phyloP scores from a whole-genome alignment of 2,797 vertebrate genomes.

The Monodelphis domestica region DNA sequence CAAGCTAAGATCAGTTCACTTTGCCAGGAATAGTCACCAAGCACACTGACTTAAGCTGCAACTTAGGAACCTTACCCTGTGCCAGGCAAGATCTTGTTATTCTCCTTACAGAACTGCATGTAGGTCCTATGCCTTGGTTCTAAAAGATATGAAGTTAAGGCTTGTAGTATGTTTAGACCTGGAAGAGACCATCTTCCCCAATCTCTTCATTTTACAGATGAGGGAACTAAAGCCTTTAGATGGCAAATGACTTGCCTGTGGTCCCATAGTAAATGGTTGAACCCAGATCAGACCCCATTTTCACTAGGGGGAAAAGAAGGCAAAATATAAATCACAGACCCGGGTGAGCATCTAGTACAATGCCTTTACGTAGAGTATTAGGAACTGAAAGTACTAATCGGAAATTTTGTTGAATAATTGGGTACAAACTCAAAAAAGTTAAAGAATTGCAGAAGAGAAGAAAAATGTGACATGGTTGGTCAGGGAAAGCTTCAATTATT shows the following conservation, averaged over 20 bases:
- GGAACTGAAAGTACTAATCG: background rate
- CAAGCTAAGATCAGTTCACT: background rate
- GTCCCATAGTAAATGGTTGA: background rate
- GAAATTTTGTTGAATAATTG: background rate
- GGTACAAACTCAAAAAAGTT: no score
- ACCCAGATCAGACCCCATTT: background rate
- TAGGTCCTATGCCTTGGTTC: background rate
- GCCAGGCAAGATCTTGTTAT: background rate
- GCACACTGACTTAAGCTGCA: conserved; percentile 17
- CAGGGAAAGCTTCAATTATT: background rate
- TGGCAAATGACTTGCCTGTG: background rate
- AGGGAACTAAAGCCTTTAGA: background rate
- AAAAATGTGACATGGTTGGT: background rate
- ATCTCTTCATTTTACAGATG: background rate
- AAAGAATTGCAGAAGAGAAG: background rate
- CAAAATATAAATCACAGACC: background rate
- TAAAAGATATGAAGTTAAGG: background rate
- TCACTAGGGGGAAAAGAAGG: background rate
- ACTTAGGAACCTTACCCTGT: background rate
- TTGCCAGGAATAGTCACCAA: conserved; percentile 56
- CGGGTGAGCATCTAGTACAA: background rate
- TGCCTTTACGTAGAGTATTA: background rate
- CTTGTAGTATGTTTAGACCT: background rate
- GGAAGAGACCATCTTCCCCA: background rate
- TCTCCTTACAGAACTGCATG: background rate